Conservation (phyloP, 2,888 invertebrate genomes). For the Prosopocoilus inquinatus region DNA sequence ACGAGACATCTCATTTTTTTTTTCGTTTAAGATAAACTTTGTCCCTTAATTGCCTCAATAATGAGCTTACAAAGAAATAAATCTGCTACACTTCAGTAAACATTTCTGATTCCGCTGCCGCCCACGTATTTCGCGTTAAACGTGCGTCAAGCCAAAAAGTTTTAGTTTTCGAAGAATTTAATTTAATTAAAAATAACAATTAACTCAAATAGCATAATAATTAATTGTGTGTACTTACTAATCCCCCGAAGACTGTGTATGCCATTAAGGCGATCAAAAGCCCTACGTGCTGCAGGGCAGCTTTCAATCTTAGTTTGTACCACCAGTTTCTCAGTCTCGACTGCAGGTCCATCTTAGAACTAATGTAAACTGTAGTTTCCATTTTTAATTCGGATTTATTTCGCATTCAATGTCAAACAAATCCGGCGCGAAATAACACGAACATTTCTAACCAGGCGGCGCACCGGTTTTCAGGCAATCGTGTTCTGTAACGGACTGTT, state of each 20-base stretch:
- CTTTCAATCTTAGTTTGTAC: slow-evolving; percentile 62
- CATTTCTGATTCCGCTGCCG: no score
- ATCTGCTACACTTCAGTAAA: no score
- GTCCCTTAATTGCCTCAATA: no score
- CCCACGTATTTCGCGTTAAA: no score
- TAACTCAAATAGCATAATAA: slow-evolving; percentile 3
- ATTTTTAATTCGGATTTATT: slow-evolving; percentile 13
- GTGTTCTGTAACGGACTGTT: no score
- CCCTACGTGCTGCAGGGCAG: slow-evolving; percentile 70
- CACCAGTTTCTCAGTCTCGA: slow-evolving; percentile 42
- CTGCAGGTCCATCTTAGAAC: slow-evolving; percentile 26
- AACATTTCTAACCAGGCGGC: no score
- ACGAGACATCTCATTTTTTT: no score
- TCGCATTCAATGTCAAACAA: no score
- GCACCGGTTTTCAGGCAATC: no score
- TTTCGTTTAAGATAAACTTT: no score
- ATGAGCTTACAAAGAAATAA: no score
- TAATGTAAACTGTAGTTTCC: slow-evolving; percentile 39
- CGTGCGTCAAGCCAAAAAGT: background rate
- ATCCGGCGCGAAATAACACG: no score
- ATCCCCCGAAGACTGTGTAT: slow-evolving; percentile 76
- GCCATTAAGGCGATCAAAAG: slow-evolving; percentile 72
- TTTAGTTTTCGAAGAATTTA: background rate
- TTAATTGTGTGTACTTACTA: slow-evolving; percentile 57
- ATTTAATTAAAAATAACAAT: background rate